Conservation (phyloP, 1,140 invertebrate genomes). For the Psilanteris sp. region DNA sequence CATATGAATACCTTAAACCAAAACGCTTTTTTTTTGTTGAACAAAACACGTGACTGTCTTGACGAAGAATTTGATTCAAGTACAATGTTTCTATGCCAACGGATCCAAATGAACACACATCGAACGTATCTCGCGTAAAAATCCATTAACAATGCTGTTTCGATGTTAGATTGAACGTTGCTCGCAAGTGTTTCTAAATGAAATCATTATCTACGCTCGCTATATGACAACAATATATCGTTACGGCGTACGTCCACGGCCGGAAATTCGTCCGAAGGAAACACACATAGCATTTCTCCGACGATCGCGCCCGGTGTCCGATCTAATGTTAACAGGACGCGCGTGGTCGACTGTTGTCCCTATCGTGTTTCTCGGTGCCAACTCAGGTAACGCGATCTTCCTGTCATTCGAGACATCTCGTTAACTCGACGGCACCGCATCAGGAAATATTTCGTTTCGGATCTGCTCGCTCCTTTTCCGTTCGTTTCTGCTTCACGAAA, state of each 20-base stretch:
- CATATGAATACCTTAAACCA: too few relatives aligned
- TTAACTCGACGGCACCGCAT: constrained; percentile 21
- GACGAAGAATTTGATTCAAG: too few relatives aligned
- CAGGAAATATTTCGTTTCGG: constrained; percentile 59
- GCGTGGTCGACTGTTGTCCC: constrained; percentile 53
- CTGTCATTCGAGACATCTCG: constrained; percentile 52
- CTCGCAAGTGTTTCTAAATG: constrained; percentile 16
- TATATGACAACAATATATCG: constrained; percentile 20
- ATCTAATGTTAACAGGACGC: constrained; percentile 42
- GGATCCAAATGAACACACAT: too few relatives aligned
- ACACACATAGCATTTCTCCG: constrained; percentile 40
- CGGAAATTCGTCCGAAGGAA: constrained; percentile 54
- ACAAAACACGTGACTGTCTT: too few relatives aligned
- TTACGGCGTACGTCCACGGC: background rate
- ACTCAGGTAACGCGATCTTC: constrained; percentile 49
- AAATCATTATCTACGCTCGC: background rate
- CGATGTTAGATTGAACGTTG: too few relatives aligned
- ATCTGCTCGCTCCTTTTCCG: constrained; percentile 35
- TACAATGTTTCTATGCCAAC: too few relatives aligned
- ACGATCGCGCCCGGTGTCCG: constrained; percentile 12
- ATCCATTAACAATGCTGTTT: too few relatives aligned
- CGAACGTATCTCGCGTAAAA: too few relatives aligned
- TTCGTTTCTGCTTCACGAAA: constrained; percentile 31
- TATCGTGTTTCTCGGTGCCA: constrained; percentile 48
- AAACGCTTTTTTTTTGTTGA: too few relatives aligned